Base-by-base conservation (phyloP, 2,888 invertebrate genomes). In the Pristionchus fissidentatus region DNA sequence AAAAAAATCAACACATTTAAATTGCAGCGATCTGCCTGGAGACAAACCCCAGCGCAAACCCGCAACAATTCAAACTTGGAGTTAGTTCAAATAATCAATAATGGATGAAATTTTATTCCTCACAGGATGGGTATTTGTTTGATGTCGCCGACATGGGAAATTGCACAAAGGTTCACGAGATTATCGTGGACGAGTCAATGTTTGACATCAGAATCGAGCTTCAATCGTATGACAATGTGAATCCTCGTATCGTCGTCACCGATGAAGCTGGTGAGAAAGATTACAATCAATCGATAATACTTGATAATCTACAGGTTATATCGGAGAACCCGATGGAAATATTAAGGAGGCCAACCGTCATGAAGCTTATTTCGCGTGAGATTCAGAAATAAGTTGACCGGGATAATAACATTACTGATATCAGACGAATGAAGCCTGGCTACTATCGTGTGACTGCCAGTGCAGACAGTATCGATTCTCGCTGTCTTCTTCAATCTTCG, bases 151-250 rank as follows among this genome's bases (percentile, higher is more conserved):
- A 85, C 52, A 83, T 89, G 26, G 86, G 85, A 15, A 88, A 87
- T 43, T 89, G 89, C 70, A 78, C 85, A 35, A 84, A 84, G 46
- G 49, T 52, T 3, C 85, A 87, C 75, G 81, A 85, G 19, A 81
- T 87, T 22, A 82, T 88, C 26, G 85, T 89, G 41, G 89, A 89
- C 52, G 88, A 89, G 57, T 85, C 87, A 0, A 84, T 89, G 86
- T 26, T 15, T 43, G 79, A 80, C 22, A 80, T 80, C 41, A 35
- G 60, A 38, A 80, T 80, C 29, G 43, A 60, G 29, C n/a, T 80
- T n/a, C 79, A 80, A 32, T 55, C 79, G 1, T 22, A 22, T 10
- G 49, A 57, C 35, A 43, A 55, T 29, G 60, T 60, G 57, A 35
- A 35, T 52, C 78, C 78, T 4, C 5, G 22, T 1, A 55, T 78